Evolutionary conservation across 2,113 vertebrate species (phyloP), one percentile per base, ranked within the genome.

Genomic region (Mixornis gularis): DNA sequence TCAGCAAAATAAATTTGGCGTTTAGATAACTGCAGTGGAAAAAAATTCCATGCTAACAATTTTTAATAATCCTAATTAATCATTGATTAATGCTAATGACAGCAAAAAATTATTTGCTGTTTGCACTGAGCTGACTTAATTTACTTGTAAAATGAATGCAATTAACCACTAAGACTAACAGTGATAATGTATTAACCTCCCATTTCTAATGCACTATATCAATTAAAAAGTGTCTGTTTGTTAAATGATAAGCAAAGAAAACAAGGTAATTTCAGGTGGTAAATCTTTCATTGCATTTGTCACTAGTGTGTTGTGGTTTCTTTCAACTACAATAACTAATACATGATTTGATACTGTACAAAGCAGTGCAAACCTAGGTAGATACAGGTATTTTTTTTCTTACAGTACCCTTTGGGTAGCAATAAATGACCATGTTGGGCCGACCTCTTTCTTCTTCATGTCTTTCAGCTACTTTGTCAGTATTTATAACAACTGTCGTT

Each of bases 61-160:
- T 85, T 92, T 91, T 72, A 95, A 85, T 87, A 79, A 87, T 79
- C 55, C 32, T 88, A 80, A 60, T 81, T 84, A 48, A 74, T 92
- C 92, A 91, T 68, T 90, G 62, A 94, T 91, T 90, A 76, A 20
- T 76, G 41, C 51, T 93, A 90, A 89, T 90, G 86, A 74, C 77
- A 88, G 84, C 36, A 71, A 85, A 91, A 76, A 91, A 32, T 53
- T 12, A 83, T 90, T 86, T 92, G 40, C 65, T 93, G 65, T 94
- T 95, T 90, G 40, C 81, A 71, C n/a, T 72, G 41, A 93, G 66
- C 52, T 84, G 77, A 93, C 95, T 84, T 93, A 70, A 86, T 90
- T 90, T 90, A 65, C 60, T 83, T 79, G 41, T 49, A 78, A 72
- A 94, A 91, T 89, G 48, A 73, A 79, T 93, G 76, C 7, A 21